These are phyloP conservation scores for Echinometra lucunter DNA, from an alignment of 53 echinoderm and acorn worm genomes.

Conservation along the genomic window DNA sequence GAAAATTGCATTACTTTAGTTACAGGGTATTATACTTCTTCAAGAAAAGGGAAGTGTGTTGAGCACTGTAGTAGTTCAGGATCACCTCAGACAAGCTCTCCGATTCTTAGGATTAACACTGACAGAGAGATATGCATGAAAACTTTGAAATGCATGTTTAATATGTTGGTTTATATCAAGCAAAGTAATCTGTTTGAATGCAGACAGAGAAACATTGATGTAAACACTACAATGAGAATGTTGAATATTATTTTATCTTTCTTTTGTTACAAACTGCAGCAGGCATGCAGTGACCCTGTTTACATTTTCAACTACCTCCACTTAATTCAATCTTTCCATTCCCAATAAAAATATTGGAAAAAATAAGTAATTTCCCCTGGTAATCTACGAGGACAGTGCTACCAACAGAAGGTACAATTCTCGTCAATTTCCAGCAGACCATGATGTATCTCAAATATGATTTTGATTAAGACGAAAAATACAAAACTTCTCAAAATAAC, in stretches of 20 bases:
- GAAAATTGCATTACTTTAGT: background rate
- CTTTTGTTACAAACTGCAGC: conserved; percentile 14
- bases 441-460: background rate
- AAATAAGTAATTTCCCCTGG: background rate
- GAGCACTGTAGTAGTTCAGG: background rate
- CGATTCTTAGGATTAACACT: background rate
- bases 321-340: background rate
- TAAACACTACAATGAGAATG: background rate
- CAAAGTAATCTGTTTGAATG: background rate
- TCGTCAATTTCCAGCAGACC: background rate
- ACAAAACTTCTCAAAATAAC: background rate
- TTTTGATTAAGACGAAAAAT: background rate
- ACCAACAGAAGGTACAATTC: background rate
- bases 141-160: background rate
- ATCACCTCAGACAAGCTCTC: background rate
- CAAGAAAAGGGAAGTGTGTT: background rate
- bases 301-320: background rate
- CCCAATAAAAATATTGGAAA: background rate
- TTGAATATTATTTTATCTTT: background rate
- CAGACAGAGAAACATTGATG: background rate
- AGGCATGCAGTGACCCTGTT: background rate
- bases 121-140: too few species aligned
- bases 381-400: background rate
- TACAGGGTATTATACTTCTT: background rate
- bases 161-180: background rate